Evolutionary conservation across 2,113 vertebrate species (phyloP).

Genomic region (Pseudorhombus dupliciocellatus): DNA sequence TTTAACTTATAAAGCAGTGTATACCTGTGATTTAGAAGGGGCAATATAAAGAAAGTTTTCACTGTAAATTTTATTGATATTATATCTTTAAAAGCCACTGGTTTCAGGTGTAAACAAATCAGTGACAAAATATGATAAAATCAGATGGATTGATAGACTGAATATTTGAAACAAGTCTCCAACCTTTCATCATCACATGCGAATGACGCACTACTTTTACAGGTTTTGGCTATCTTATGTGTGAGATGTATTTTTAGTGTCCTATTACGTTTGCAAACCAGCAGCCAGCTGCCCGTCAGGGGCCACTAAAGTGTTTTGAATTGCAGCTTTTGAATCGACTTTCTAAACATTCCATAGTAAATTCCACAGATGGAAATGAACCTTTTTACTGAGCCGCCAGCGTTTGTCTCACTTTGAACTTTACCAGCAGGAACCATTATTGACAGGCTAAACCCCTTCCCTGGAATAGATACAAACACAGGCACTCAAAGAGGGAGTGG

Average conservation of each 20-base stretch:
- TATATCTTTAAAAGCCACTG: background rate
- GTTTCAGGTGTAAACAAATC: background rate
- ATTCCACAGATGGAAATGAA: background rate
- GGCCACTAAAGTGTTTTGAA: background rate
- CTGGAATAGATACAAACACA: background rate
- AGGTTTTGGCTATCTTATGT: conserved; percentile 3
- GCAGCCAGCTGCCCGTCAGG: background rate
- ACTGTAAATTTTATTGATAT: too few relatives aligned
- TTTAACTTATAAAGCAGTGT: background rate
- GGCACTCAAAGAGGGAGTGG: background rate
- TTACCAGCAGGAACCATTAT: background rate
- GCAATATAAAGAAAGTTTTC: too few relatives aligned
- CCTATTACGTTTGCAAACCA: background rate
- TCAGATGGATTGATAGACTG: too few relatives aligned
- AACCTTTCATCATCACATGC: too few relatives aligned
- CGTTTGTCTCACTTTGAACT: conserved; percentile 11
- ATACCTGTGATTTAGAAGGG: too few relatives aligned
- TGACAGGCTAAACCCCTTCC: background rate
- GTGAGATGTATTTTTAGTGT: background rate
- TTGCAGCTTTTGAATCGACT: background rate
- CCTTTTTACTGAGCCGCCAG: background rate
- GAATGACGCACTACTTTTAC: too few relatives aligned
- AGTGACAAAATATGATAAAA: background rate
- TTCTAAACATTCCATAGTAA: background rate
- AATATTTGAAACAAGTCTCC: too few relatives aligned